Conservation (phyloP, 2,113 vertebrate species). For the Lepus americanus region DNA sequence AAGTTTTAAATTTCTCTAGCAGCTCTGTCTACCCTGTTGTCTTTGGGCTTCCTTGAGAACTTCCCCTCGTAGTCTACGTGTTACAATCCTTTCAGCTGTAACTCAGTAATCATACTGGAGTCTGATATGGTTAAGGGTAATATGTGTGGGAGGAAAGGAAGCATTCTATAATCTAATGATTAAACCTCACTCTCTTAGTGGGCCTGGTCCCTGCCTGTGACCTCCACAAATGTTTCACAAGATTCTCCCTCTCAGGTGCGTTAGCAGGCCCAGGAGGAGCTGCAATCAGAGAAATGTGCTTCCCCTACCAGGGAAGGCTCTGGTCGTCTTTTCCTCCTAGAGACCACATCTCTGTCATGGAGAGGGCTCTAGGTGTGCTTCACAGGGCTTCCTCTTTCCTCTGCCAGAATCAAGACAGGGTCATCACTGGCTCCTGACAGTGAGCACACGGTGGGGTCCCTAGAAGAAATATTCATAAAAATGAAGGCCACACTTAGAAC, state of each 20-base stretch:
- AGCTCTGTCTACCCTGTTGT: neutral
- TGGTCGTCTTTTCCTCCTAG: neutral
- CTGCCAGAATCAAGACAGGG: constrained; percentile 26
- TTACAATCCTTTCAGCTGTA: neutral
- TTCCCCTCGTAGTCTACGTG: neutral
- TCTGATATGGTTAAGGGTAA: neutral
- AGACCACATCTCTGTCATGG: neutral
- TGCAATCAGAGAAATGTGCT: neutral
- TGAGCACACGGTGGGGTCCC: neutral
- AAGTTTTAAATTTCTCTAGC: neutral
- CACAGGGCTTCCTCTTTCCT: neutral
- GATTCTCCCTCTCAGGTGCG: neutral
- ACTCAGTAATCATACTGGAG: neutral
- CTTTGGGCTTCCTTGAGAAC: neutral
- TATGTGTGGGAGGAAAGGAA: neutral
- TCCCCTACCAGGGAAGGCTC: neutral
- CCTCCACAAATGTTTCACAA: neutral
- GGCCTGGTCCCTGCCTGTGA: neutral
- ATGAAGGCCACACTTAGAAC: neutral
- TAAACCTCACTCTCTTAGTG: neutral
- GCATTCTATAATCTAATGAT: neutral
- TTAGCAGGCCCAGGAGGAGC: neutral
- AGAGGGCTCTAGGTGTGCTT: neutral
- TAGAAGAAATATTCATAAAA: neutral
- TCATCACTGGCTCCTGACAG: neutral